Evolutionary conservation across 2,113 vertebrate species (phyloP).

Genomic region (Caranx ignobilis): DNA sequence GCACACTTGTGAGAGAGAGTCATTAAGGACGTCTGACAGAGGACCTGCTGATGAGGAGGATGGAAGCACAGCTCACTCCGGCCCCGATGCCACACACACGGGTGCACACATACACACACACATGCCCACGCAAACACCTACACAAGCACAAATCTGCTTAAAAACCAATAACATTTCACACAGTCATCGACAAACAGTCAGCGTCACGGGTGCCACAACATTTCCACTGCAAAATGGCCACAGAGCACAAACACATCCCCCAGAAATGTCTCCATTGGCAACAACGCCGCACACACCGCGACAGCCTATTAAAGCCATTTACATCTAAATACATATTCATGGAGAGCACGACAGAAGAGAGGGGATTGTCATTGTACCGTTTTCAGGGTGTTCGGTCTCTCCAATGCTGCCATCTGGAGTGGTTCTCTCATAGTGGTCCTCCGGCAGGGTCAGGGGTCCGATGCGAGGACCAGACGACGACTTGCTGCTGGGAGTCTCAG

Average conservation of each 20-base stretch:
- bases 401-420: conserved; percentile 99
- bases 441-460: conserved; percentile 94
- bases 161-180: conserved; percentile 67
- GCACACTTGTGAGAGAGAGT: conserved; percentile 82
- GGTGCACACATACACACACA: conserved; percentile 13
- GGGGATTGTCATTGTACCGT: conserved; percentile 83
- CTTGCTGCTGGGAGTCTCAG: conserved; percentile 98
- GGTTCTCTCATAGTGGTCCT: conserved; percentile 98
- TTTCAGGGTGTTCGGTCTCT: conserved; percentile 98
- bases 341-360: conserved; percentile 6
- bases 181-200: conserved; percentile 60
- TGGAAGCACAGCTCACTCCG: conserved; percentile 68
- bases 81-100: conserved; percentile 42
- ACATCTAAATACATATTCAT: conserved; percentile 71
- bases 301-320: conserved; percentile 51
- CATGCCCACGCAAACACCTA: conserved; percentile 18
- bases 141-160: conserved; percentile 55
- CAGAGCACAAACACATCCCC: conserved; percentile 55
- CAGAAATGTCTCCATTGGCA: conserved; percentile 31
- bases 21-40: conserved; percentile 85
- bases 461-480: conserved; percentile 97
- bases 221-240: conserved; percentile 42
- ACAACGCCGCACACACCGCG: not conserved
- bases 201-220: conserved; percentile 50
- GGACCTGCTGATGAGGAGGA: conserved; percentile 80